These are phyloP conservation scores for Smithornis capensis DNA, from an alignment of 2,113 vertebrate genomes.

Conservation along the genomic window DNA sequence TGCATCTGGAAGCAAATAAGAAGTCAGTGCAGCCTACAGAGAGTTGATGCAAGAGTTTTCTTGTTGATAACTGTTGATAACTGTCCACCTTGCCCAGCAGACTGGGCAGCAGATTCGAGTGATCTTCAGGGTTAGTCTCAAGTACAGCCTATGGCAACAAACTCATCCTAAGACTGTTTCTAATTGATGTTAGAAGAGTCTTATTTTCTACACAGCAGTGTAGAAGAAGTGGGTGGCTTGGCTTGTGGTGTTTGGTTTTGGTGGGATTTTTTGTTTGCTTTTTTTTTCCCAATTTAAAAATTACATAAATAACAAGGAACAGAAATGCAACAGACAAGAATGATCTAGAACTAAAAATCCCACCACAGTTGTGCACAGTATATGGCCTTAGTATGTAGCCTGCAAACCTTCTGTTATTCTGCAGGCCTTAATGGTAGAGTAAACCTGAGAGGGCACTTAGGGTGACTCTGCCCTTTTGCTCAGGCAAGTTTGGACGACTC, in stretches of 20 bases:
- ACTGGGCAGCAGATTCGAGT: not conserved
- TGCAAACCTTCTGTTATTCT: not conserved
- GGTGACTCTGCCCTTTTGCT: constrained; percentile 1
- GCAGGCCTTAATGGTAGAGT: not conserved
- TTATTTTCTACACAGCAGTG: not conserved
- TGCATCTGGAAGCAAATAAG: not conserved
- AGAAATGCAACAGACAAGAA: not conserved
- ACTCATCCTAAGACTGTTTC: not conserved
- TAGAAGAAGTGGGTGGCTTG: not conserved
- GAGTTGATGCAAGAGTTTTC: not conserved
- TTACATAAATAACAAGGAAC: not conserved
- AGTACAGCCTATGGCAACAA: not conserved
- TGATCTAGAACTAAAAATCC: not conserved
- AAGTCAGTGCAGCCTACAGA: not conserved
- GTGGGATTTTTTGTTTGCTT: not conserved
- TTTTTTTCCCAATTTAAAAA: not conserved
- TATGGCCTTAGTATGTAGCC: not conserved
- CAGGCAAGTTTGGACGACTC: not conserved
- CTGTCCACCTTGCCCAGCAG: not conserved
- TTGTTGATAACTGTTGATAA: not conserved
- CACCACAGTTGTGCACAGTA: not conserved
- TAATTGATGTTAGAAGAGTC: not conserved
- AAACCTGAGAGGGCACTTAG: not conserved
- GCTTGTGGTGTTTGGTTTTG: not conserved
- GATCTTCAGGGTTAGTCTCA: not conserved